phyloP scores from a whole-genome alignment of 2,113 vertebrate genomes.

The Salvelinus fontinalis region DNA sequence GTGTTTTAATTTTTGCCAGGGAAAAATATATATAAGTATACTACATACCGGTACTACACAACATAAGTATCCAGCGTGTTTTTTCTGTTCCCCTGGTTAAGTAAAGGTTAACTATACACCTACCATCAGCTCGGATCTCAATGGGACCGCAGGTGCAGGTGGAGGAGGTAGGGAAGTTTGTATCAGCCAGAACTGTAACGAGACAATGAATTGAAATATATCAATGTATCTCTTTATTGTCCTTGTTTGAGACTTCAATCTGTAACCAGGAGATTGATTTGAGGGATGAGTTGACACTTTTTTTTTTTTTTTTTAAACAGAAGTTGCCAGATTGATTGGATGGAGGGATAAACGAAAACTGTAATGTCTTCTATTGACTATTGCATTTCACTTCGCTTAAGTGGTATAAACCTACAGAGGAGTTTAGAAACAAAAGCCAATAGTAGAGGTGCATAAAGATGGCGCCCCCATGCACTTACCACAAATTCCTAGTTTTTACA shows the following conservation, averaged over 20 bases:
- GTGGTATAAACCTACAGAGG: too few relatives aligned
- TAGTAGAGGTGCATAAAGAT: too few relatives aligned
- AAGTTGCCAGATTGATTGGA: too few relatives aligned
- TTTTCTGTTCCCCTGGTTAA: background rate
- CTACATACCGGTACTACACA: too few relatives aligned
- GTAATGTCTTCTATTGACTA: too few relatives aligned
- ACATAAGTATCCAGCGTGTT: too few relatives aligned
- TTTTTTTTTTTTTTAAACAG: too few relatives aligned
- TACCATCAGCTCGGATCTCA: slow-evolving; percentile 76
- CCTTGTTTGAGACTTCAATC: background rate
- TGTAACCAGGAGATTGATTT: background rate
- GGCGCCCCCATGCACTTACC: too few relatives aligned
- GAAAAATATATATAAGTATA: background rate
- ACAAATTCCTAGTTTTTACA: too few relatives aligned
- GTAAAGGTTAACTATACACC: background rate
- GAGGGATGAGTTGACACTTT: background rate
- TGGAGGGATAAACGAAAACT: too few relatives aligned
- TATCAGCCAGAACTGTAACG: slow-evolving; percentile 73
- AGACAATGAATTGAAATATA: background rate
- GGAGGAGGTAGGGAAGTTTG: slow-evolving; percentile 74
- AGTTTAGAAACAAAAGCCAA: slow-evolving; percentile 2
- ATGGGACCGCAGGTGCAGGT: slow-evolving; percentile 69
- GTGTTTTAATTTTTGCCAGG: background rate
- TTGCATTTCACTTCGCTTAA: too few relatives aligned
- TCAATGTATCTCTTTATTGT: background rate